Evolutionary conservation across 1,140 invertebrate genomes (phyloP).

Genomic region (Hermetia illucens): DNA sequence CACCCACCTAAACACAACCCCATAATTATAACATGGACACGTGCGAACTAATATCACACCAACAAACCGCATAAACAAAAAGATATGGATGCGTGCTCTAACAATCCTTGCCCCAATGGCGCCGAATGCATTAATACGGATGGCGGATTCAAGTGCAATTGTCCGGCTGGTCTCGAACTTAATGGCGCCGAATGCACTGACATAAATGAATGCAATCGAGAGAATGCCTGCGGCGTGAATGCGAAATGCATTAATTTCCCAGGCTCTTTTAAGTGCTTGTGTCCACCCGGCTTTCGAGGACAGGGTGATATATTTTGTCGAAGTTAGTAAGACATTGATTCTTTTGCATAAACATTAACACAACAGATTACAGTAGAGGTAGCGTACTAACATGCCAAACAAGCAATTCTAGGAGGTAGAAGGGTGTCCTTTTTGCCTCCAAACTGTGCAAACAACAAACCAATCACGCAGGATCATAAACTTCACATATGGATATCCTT

Average conservation of each 20-base stretch:
- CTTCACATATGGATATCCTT: too few species aligned
- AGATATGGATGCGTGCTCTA: constrained; percentile 79
- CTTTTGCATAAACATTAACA: too few species aligned
- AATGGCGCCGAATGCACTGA: constrained; percentile 38
- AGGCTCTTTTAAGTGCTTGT: constrained; percentile 84
- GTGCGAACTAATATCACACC: too few species aligned
- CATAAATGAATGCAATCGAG: constrained; percentile 59
- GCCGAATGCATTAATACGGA: constrained; percentile 60
- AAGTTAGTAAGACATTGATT: constrained; percentile 78
- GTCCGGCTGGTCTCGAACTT: constrained; percentile 46
- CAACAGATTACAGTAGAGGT: too few species aligned
- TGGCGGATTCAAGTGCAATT: constrained; percentile 59
- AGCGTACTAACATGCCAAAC: too few species aligned
- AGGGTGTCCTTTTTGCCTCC: too few species aligned
- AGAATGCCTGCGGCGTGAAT: constrained; percentile 67
- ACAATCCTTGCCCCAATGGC: constrained; percentile 51
- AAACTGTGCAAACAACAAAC: too few species aligned
- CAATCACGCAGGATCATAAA: too few species aligned
- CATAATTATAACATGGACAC: too few species aligned
- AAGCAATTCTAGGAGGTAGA: too few species aligned
- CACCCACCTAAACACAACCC: too few species aligned
- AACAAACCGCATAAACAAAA: too few species aligned
- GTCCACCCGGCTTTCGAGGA: constrained; percentile 70
- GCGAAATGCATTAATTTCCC: constrained; percentile 85
- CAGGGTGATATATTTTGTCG: constrained; percentile 76